phyloP scores from a whole-genome alignment of 2,888 invertebrate genomes.

The Loripinus fragilis region DNA sequence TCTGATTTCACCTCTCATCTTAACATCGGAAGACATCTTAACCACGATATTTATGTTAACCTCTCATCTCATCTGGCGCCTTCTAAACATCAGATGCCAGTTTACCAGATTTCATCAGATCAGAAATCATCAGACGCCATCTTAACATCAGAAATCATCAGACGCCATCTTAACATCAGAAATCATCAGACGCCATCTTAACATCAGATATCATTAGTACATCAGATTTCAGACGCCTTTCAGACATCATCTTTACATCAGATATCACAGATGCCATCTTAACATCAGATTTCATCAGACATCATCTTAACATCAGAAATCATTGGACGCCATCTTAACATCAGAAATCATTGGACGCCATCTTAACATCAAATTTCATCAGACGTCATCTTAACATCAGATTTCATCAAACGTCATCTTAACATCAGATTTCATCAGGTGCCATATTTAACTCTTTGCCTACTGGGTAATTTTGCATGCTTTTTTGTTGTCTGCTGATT shows the following conservation, averaged over 20 bases:
- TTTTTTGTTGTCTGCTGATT: no score
- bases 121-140: constrained; percentile 1
- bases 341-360: background rate
- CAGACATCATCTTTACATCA: background rate
- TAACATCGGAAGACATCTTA: constrained; percentile 8
- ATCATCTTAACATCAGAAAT: background rate
- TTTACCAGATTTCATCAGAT: background rate
- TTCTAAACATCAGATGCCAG: constrained; percentile 1
- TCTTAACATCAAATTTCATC: background rate
- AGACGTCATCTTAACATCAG: background rate
- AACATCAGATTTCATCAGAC: constrained; percentile 3
- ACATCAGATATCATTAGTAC: background rate
- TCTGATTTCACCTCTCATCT: constrained; percentile 17
- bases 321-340: background rate
- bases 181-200: constrained; percentile 2
- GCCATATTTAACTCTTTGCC: no score
- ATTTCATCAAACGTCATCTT: background rate
- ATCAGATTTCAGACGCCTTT: no score
- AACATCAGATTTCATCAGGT: background rate
- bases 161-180: constrained; percentile 5
- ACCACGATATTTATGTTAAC: background rate
- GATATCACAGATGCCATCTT: background rate
- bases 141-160: constrained; percentile 2
- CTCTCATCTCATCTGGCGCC: background rate
- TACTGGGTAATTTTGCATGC: no score